These are phyloP conservation scores for Vombatus ursinus DNA, from an alignment of 2,113 vertebrate species.

Conservation along the genomic window DNA sequence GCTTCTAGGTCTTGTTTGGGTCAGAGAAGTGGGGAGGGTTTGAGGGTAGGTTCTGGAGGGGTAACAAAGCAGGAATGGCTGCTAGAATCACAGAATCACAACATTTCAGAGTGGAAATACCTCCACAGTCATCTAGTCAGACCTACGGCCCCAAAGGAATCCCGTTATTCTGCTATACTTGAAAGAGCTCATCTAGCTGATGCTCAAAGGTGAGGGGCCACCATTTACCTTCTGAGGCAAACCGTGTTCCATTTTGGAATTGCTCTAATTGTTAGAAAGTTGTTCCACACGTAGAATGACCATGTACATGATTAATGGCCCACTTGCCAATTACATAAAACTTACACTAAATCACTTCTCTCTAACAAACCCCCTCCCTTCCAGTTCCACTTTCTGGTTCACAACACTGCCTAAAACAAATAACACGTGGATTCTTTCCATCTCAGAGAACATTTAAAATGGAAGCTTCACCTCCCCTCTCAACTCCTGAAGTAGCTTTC, in stretches of 20 bases:
- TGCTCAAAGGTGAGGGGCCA: not conserved
- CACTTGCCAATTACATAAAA: not conserved
- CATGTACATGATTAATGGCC: not conserved
- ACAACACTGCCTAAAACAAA: not conserved
- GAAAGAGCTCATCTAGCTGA: not conserved
- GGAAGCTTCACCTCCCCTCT: not conserved
- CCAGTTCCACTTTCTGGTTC: not conserved
- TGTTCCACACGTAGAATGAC: not conserved
- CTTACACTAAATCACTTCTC: not conserved
- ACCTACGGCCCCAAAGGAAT: not conserved
- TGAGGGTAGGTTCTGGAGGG: not conserved
- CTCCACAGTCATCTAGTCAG: not conserved
- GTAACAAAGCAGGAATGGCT: constrained; percentile 3
- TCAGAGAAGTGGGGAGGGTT: not conserved
- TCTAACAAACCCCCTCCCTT: not conserved
- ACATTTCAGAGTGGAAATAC: not conserved
- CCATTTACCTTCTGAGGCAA: not conserved
- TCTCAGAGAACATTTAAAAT: not conserved
- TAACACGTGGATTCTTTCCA: not conserved
- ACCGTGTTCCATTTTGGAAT: not conserved
- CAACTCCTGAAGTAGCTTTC: not conserved
- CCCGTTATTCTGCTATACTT: not conserved
- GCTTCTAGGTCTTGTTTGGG: not conserved
- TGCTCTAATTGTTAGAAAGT: not conserved
- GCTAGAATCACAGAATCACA: constrained; percentile 9